phyloP scores from a whole-genome alignment of 2,113 vertebrate genomes.

The Mus spicilegus region DNA sequence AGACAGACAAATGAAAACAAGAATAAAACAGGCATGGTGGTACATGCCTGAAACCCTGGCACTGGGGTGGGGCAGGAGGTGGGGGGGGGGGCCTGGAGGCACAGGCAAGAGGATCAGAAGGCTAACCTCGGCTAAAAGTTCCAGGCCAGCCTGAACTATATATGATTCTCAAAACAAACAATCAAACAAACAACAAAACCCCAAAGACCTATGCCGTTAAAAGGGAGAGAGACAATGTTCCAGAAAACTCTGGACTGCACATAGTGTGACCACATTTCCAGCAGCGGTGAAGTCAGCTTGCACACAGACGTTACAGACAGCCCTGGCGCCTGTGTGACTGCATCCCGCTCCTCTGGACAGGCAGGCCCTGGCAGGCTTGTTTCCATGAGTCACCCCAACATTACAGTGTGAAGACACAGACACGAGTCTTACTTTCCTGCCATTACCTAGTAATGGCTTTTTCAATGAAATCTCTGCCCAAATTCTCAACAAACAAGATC shows the following conservation, averaged over 20 bases:
- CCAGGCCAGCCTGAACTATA: not conserved
- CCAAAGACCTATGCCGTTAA: not conserved
- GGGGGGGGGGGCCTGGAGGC: not conserved
- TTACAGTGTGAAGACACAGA: not conserved
- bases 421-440: not conserved
- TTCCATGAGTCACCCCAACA: not conserved
- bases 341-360: not conserved
- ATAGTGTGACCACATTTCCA: not conserved
- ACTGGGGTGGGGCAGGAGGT: too few species aligned
- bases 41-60: not conserved
- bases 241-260: slow-evolving; percentile 9
- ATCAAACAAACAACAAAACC: not conserved
- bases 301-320: not conserved
- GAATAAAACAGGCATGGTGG: not conserved
- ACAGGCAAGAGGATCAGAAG: not conserved
- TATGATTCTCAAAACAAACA: not conserved
- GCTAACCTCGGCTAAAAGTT: not conserved
- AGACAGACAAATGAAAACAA: not conserved
- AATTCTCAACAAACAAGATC: not conserved
- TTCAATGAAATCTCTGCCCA: not conserved
- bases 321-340: not conserved
- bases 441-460: not conserved
- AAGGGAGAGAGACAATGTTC: not conserved
- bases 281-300: not conserved
- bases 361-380: not conserved